Evolutionary conservation across 2,888 invertebrate genomes (phyloP).

Genomic region (Bimastos eiseni): DNA sequence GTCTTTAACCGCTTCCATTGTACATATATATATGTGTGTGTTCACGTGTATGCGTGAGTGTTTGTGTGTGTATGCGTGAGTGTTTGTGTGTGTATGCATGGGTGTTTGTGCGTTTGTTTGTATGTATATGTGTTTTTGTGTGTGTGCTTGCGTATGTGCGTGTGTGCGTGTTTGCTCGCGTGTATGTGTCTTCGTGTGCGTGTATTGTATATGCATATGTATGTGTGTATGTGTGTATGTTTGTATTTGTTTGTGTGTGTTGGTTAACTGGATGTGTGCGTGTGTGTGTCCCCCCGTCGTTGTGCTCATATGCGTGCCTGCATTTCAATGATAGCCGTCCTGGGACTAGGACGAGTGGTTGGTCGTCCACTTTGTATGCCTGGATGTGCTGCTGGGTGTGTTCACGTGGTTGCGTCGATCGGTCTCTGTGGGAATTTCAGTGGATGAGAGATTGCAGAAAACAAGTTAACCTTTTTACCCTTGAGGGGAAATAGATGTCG

Average conservation of each 20-base stretch:
- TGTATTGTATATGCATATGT: too few species aligned
- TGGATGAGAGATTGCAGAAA: not conserved
- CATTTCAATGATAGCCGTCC: not conserved
- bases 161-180: not conserved
- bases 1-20: not conserved
- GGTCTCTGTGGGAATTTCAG: not conserved
- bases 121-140: too few species aligned
- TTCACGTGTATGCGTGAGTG: too few species aligned
- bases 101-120: not conserved
- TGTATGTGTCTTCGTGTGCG: not conserved
- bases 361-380: not conserved
- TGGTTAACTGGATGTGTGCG: too few species aligned
- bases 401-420: not conserved
- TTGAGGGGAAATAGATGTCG: not conserved
- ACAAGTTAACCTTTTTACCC: not conserved
- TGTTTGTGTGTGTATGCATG: not conserved
- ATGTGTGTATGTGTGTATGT: too few species aligned
- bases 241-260: not conserved
- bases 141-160: not conserved
- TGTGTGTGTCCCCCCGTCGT: too few species aligned
- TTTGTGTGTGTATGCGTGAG: not conserved
- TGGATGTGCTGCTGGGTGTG: not conserved
- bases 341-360: not conserved
- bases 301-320: not conserved
- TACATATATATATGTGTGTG: too few species aligned